Conservation (phyloP, 2,888 invertebrate genomes). For the Ornithoptera alexandrae region DNA sequence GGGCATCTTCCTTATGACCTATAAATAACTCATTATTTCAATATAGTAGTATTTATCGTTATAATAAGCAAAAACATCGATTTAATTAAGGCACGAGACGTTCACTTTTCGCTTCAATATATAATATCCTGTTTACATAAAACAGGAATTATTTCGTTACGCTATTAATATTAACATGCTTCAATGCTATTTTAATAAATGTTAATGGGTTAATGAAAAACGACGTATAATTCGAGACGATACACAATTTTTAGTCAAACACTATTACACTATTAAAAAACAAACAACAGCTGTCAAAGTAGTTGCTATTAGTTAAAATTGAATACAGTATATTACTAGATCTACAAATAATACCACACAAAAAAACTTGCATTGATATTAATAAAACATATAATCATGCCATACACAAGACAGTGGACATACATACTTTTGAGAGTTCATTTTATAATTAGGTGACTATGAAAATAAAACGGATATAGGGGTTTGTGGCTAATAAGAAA, state of each 20-base stretch:
- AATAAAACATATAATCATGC: constrained; percentile 11
- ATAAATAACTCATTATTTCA: constrained; percentile 35
- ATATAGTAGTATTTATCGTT: constrained; percentile 29
- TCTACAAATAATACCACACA: constrained; percentile 9
- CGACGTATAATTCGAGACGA: constrained; percentile 14
- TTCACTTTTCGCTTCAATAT: constrained; percentile 9
- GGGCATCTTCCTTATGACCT: constrained; percentile 51
- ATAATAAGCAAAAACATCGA: constrained; percentile 29
- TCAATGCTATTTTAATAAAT: constrained; percentile 16
- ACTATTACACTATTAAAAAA: constrained; percentile 1
- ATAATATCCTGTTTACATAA: neutral
- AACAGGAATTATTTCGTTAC: constrained; percentile 4
- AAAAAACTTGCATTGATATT: constrained; percentile 13
- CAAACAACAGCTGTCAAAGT: constrained; percentile 11
- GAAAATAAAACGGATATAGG: neutral
- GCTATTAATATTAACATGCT: constrained; percentile 26
- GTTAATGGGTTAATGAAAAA: constrained; percentile 27
- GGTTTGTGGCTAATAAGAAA: constrained; percentile 14
- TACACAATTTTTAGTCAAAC: constrained; percentile 6
- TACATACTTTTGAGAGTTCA: neutral
- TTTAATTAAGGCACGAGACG: constrained; percentile 34
- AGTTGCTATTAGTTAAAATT: constrained; percentile 21
- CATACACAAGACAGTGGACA: constrained; percentile 11
- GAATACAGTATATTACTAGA: constrained; percentile 6
- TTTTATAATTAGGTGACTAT: constrained; percentile 6